Evolutionary conservation across 2,888 invertebrate genomes (phyloP), one percentile per base, ranked within the genome.

Genomic region (Lepeophtheirus nordmannii): DNA sequence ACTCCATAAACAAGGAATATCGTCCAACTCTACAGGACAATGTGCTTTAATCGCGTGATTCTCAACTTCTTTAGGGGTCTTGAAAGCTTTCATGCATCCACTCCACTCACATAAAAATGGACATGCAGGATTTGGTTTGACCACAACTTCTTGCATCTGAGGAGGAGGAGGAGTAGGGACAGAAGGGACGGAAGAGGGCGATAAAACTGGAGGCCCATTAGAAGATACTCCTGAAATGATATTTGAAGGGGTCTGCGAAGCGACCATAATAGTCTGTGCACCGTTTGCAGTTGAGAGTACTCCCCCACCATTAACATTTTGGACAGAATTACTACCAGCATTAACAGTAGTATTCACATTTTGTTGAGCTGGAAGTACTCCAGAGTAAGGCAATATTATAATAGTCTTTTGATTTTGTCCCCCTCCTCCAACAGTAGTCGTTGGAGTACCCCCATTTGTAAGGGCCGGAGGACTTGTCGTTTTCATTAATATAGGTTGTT

Each of bases 1-100:
- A 39, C 87, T 84, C 96, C 96, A 96, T 75, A 87, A 80, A 74
- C 96, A 96, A 20, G 86, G 81, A 69, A 88, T 85, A 74, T 90
- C 89, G 39, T 84, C 83, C 17, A 17, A 3, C 67, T 78, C 78
- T 10, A 69, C 58, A 14, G 89, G 88, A 76, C 87, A 87, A 78
- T 96, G 94, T 0, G 81, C 80, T 64, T 85, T 84, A 71, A 89
- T 89, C 5, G 87, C 89, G 77, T 96, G 96, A 72, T 86, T 79
- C 76, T 87, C 90, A 68, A 94, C 88, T 70, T 88, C 68, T 40
- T 68, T 68, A 20, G 70, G 68, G 40, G 68, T 68, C 22, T 67
- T 68, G 67, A 71, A 69, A 39, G 69, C 68, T 39, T 78, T 79
- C 72, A 80, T 83, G 76, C 96, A 96, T 23, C 89, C 89, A 67